Conservation (phyloP, 2,888 invertebrate genomes). For the Archips xylosteana region DNA sequence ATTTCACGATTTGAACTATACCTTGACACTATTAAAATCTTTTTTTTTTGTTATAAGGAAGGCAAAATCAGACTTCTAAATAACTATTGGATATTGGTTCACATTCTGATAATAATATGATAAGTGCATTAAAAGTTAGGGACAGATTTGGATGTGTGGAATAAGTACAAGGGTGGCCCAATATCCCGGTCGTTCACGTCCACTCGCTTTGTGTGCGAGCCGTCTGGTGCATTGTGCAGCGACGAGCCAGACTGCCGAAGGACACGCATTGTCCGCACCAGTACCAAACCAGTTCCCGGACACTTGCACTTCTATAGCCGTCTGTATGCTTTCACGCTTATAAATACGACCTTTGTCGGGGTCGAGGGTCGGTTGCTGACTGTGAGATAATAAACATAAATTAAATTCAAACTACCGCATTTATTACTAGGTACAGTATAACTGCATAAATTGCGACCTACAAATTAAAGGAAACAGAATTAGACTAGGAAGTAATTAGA, state of each 20-base stretch:
- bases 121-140: not conserved
- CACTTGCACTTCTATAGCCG: slow-evolving; percentile 72
- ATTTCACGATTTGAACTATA: not conserved
- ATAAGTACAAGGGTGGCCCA: not conserved
- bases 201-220: slow-evolving; percentile 20
- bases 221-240: slow-evolving; percentile 52
- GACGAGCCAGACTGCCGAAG: slow-evolving; percentile 71
- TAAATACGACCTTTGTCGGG: slow-evolving; percentile 55
- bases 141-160: not conserved
- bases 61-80: not conserved
- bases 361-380: slow-evolving; percentile 49
- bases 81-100: not conserved
- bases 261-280: slow-evolving; percentile 66
- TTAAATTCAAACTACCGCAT: slow-evolving; percentile 46
- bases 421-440: slow-evolving; percentile 15
- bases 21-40: not conserved
- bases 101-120: not conserved
- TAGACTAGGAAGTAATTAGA: slow-evolving; percentile 58
- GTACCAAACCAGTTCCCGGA: slow-evolving; percentile 69
- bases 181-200: slow-evolving; percentile 40
- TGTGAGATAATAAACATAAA: slow-evolving; percentile 48
- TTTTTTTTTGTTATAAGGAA: not conserved
- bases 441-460: slow-evolving; percentile 29
- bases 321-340: slow-evolving; percentile 61
- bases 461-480: slow-evolving; percentile 42